phyloP scores from a whole-genome alignment of 2,888 invertebrate species.

The Xylota segnis region DNA sequence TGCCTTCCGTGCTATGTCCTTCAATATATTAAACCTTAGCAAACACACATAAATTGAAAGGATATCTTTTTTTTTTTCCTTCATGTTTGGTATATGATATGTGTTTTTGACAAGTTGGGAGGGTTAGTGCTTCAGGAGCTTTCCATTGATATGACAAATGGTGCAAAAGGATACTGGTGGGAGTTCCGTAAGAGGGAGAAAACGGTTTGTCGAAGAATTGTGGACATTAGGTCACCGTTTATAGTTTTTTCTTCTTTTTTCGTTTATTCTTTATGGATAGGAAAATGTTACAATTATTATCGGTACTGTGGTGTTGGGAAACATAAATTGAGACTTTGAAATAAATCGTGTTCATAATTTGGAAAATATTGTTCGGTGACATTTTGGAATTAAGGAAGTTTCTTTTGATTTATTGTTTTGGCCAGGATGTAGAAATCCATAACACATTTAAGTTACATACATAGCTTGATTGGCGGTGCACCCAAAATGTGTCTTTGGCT shows the following conservation, averaged over 20 bases:
- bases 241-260: not conserved
- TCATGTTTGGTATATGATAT: constrained; percentile 2
- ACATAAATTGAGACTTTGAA: not conserved
- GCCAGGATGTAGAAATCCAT: too few species aligned
- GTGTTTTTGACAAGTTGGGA: constrained; percentile 29
- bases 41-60: constrained; percentile 32
- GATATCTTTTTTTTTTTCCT: not conserved
- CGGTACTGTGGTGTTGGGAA: not conserved
- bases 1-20: constrained; percentile 5
- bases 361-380: not conserved
- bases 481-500: too few species aligned
- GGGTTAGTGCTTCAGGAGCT: constrained; percentile 11
- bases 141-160: constrained; percentile 5
- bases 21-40: constrained; percentile 24
- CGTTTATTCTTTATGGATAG: not conserved
- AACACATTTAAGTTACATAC: too few species aligned
- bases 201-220: constrained; percentile 1
- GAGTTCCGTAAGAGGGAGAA: not conserved
- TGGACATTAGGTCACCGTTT: constrained; percentile 11
- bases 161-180: not conserved
- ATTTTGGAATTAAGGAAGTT: not conserved
- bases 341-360: not conserved
- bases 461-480: too few species aligned
- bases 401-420: too few species aligned
- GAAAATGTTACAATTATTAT: not conserved